Base-by-base conservation (phyloP, 2,797 vertebrate species). In the Botia almorhae region DNA sequence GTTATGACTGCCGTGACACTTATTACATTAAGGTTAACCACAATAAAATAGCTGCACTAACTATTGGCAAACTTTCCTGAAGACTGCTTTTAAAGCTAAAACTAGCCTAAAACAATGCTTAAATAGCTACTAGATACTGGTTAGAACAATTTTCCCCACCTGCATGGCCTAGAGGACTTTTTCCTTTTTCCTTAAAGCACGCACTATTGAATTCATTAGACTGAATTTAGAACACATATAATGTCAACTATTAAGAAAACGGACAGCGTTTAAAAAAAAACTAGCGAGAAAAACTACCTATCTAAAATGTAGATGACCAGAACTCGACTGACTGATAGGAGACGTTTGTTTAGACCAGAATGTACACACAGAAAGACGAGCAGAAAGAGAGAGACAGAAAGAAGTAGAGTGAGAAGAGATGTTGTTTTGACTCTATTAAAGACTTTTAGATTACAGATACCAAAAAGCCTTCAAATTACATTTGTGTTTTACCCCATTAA, bases 261-360 rank as follows among this genome's bases (percentile, higher is more conserved):
- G n/a, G n/a, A n/a, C n/a, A n/a, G n/a, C n/a, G n/a, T n/a, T n/a
- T n/a, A n/a, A n/a, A n/a, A n/a, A n/a, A n/a, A n/a, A n/a, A n/a
- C n/a, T n/a, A n/a, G n/a, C n/a, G n/a, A 39, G 7, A 43, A 43
- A 43, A 43, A 72, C 3, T 10, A 69, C 29, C 60, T 14, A 70
- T 50, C 33, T 72, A 39, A 85, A 82, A 84, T 71, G 33, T 39
- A n/a, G n/a, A n/a, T n/a, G n/a, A n/a, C n/a, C n/a, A n/a, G n/a
- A n/a, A n/a, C n/a, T n/a, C n/a, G n/a, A n/a, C n/a, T n/a, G n/a
- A n/a, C n/a, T n/a, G n/a, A n/a, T n/a, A n/a, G 70, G 63, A 26
- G 33, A 55, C 0, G 26, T 65, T 56, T 55, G 56, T 55, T 13
- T 50, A 16, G 36, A 61, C 29, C 19, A 51, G 26, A 70, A 60